Percentiles rank a stretch among this genome's conserved stretches.
phyloP scores from a whole-genome alignment of 2,113 vertebrate genomes.

The Sus scrofa region DNA sequence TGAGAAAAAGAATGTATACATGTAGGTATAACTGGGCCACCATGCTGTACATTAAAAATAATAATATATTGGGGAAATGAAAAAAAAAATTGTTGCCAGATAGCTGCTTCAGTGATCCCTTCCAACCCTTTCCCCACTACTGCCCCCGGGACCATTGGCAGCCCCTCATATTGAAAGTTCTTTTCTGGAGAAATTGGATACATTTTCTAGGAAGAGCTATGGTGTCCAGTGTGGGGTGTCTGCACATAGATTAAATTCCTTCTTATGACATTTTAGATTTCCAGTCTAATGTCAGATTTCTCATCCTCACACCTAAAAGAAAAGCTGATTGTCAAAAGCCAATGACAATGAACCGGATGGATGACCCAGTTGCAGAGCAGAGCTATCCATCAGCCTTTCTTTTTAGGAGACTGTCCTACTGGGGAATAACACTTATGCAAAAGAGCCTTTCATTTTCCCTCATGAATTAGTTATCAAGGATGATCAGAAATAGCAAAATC shows the following conservation, averaged over 20 bases:
- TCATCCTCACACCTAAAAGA: background rate
- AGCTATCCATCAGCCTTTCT: background rate
- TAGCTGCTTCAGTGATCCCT: background rate
- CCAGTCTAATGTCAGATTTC: background rate
- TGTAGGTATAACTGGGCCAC: no score
- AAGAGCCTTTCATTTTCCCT: constrained; percentile 34
- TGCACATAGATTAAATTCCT: background rate
- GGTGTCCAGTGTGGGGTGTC: background rate
- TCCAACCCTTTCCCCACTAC: background rate
- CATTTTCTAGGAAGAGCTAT: background rate
- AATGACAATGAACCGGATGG: background rate
- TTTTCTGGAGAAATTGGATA: background rate
- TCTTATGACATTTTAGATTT: background rate
- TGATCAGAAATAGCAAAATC: constrained; percentile 45
- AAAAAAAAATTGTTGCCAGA: no score
- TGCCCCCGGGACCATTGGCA: background rate
- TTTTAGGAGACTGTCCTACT: background rate
- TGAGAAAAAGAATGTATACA: no score
- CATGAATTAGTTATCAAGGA: constrained; percentile 40
- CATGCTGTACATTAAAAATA: no score
- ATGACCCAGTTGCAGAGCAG: background rate
- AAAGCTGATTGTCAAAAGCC: background rate
- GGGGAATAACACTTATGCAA: background rate
- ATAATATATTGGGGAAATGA: no score
- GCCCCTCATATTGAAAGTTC: background rate